Percentiles rank a stretch among this genome's conserved stretches.
phyloP scores from a whole-genome alignment of 2,888 invertebrate genomes.

The Chymomyza procnemis region DNA sequence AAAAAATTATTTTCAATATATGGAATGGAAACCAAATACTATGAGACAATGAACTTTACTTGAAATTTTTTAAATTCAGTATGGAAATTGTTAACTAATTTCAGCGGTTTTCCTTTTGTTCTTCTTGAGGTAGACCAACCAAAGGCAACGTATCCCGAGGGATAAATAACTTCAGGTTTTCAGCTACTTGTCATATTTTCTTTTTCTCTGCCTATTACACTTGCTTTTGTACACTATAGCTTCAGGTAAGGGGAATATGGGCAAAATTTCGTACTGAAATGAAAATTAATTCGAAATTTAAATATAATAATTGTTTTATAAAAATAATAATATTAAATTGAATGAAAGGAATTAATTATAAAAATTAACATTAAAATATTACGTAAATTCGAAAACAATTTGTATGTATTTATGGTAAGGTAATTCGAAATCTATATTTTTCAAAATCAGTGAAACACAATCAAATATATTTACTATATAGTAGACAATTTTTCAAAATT shows the following conservation, averaged over 20 bases:
- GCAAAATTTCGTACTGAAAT: no score
- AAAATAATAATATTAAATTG: no score
- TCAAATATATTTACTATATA: no score
- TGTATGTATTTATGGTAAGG: no score
- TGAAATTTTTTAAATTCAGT: constrained; percentile 21
- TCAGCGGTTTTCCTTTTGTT: not conserved
- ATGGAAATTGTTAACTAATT: not conserved
- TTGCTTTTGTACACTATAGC: not conserved
- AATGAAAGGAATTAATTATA: no score
- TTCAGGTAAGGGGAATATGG: not conserved
- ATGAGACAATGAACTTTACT: constrained; percentile 33
- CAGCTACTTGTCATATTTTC: constrained; percentile 28
- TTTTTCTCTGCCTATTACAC: not conserved
- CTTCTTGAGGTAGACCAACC: not conserved
- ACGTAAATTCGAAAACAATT: no score
- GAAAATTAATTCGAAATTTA: no score
- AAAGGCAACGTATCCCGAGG: constrained; percentile 24
- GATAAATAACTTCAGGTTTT: constrained; percentile 57
- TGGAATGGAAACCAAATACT: not conserved
- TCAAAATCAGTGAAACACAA: no score
- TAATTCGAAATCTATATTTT: no score
- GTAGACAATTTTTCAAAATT: no score
- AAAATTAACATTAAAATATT: no score
- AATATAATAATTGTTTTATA: no score
- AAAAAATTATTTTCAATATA: constrained; percentile 47